Conservation (phyloP, 2,113 vertebrate species). For the Tretioscincus oriximinensis region DNA sequence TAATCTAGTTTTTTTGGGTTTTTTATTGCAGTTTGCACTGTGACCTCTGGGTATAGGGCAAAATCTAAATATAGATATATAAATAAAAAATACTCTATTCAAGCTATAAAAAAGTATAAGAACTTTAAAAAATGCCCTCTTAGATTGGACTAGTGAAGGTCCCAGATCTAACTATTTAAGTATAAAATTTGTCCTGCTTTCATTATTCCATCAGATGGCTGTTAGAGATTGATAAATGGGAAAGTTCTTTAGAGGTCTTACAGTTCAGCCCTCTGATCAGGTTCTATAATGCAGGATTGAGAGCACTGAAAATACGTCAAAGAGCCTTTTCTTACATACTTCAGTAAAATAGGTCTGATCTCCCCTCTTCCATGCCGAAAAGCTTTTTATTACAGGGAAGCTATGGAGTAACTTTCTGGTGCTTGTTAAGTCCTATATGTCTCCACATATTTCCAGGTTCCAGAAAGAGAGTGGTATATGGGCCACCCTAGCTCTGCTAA, state of each 20-base stretch:
- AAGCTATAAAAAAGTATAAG: not conserved
- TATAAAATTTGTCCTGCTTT: too few species aligned
- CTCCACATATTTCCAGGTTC: not conserved
- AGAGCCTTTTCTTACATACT: not conserved
- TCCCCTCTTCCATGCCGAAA: not conserved
- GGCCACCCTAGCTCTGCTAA: not conserved
- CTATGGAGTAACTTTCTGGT: not conserved
- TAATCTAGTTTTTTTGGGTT: too few species aligned
- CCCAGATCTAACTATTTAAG: too few species aligned
- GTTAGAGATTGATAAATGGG: too few species aligned
- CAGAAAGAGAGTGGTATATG: not conserved
- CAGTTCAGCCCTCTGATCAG: not conserved
- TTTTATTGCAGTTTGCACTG: too few species aligned
- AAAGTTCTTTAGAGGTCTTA: not conserved
- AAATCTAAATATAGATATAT: too few species aligned
- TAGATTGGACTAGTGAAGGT: too few species aligned
- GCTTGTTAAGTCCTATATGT: not conserved
- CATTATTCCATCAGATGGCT: too few species aligned
- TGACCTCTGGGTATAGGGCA: too few species aligned
- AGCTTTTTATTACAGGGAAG: not conserved
- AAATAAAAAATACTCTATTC: not conserved
- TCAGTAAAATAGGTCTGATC: not conserved
- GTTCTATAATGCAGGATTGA: not conserved
- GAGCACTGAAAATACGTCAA: not conserved
- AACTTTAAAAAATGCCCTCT: too few species aligned